Evolutionary conservation across 2,113 vertebrate genomes (phyloP).

Genomic region (Lutjanus erythropterus): DNA sequence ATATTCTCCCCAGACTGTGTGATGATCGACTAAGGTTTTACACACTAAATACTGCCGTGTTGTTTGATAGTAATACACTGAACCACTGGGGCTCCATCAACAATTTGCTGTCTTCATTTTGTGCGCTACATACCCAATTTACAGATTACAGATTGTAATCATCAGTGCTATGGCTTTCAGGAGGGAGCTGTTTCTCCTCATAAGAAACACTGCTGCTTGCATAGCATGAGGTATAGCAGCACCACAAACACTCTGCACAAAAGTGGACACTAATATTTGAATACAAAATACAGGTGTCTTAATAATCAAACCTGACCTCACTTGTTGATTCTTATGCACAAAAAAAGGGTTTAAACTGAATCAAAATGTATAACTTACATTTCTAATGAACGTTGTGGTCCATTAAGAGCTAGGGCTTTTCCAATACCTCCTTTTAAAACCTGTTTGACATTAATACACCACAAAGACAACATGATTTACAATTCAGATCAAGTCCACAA

Average conservation of each 20-base stretch:
- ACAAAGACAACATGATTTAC: slow-evolving; percentile 38
- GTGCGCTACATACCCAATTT: slow-evolving; percentile 50
- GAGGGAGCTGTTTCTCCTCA: slow-evolving; percentile 38
- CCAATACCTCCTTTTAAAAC: slow-evolving; percentile 28
- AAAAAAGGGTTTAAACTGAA: slow-evolving; percentile 26
- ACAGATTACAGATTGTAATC: slow-evolving; percentile 66
- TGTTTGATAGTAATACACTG: slow-evolving; percentile 80
- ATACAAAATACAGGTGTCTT: slow-evolving; percentile 39
- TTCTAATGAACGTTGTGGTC: slow-evolving; percentile 24
- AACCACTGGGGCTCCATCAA: slow-evolving; percentile 56
- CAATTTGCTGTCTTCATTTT: slow-evolving; percentile 52
- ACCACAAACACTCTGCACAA: slow-evolving; percentile 51
- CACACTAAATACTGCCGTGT: slow-evolving; percentile 84
- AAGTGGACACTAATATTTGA: slow-evolving; percentile 25
- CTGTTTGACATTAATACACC: slow-evolving; percentile 11
- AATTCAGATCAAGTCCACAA: slow-evolving; percentile 51
- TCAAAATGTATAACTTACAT: slow-evolving; percentile 60
- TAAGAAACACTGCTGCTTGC: slow-evolving; percentile 63
- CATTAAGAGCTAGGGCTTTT: slow-evolving; percentile 68
- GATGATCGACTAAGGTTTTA: slow-evolving; percentile 61
- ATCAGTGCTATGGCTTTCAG: slow-evolving; percentile 80
- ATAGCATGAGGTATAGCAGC: slow-evolving; percentile 79
- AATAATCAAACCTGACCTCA: slow-evolving; percentile 22
- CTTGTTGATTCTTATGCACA: slow-evolving; percentile 41
- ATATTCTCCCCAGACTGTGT: slow-evolving; percentile 45